These are phyloP conservation scores for Eurypyga helias DNA, from an alignment of 2,113 vertebrate species.

Conservation along the genomic window DNA sequence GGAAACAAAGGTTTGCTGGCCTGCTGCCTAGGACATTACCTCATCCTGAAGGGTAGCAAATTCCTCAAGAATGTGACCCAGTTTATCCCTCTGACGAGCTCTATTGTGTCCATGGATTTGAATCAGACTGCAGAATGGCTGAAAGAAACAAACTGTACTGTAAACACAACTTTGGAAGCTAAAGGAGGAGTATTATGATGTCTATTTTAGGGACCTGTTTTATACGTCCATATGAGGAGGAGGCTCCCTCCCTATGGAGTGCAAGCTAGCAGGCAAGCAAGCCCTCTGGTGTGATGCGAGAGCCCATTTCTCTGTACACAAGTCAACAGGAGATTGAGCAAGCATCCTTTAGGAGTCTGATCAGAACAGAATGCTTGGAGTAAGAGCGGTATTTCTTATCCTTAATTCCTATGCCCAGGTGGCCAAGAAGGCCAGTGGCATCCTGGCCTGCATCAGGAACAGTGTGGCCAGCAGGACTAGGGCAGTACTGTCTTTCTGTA, in stretches of 20 bases:
- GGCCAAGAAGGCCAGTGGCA: neutral
- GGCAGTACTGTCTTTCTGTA: neutral
- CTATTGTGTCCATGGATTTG: conserved; percentile 99
- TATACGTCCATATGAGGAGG: neutral
- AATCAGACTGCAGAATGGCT: conserved; percentile 98
- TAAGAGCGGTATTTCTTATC: neutral
- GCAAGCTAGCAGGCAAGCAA: neutral
- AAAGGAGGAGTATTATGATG: neutral
- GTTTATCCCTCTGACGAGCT: conserved; percentile 96
- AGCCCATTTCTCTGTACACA: neutral
- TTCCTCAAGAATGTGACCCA: conserved; percentile 97
- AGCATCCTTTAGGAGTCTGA: neutral
- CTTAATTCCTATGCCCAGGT: neutral
- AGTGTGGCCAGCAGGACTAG: neutral
- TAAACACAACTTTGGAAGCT: neutral
- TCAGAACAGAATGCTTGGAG: neutral
- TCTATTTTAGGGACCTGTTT: neutral
- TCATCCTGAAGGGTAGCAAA: conserved; percentile 98
- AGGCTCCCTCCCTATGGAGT: neutral
- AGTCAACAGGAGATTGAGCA: neutral
- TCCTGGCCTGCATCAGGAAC: neutral
- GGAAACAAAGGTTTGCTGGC: neutral
- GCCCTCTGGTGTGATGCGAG: neutral
- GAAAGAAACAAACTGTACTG: neutral
- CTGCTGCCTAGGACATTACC: conserved; percentile 73